Evolutionary conservation across 2,797 vertebrate genomes (phyloP).

Genomic region (Dryobates pubescens): DNA sequence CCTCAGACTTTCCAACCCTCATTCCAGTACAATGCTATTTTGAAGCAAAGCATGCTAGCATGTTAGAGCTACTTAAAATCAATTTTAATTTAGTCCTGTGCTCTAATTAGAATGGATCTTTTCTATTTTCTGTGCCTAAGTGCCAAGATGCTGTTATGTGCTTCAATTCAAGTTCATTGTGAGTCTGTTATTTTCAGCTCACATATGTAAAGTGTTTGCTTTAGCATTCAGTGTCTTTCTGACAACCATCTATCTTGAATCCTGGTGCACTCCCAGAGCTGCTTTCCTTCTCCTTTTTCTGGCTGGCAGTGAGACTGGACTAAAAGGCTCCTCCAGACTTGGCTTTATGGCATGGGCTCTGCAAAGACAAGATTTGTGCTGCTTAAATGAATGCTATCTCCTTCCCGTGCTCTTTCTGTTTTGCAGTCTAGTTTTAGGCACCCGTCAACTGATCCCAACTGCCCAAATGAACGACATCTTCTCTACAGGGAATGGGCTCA

Average conservation of each 20-base stretch:
- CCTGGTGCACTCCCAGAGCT: not conserved
- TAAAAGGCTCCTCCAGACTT: not conserved
- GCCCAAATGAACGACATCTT: constrained; percentile 86
- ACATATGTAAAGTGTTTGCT: not conserved
- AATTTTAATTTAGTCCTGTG: constrained; percentile 10
- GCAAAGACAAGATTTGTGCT: not conserved
- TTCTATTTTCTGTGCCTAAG: not conserved
- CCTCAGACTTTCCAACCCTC: constrained; percentile 7
- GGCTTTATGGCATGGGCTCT: not conserved
- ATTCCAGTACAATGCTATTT: not conserved
- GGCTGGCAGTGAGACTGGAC: not conserved
- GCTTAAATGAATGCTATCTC: not conserved
- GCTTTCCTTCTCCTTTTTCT: not conserved
- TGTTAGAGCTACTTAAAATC: constrained; percentile 25
- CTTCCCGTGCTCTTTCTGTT: not conserved
- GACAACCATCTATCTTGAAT: not conserved
- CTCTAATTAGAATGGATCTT: constrained; percentile 21
- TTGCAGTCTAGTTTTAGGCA: constrained; percentile 85
- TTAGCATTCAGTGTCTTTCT: not conserved
- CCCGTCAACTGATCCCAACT: constrained; percentile 78
- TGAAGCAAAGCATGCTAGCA: constrained; percentile 4
- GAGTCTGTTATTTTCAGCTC: constrained; percentile 33
- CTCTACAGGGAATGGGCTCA: constrained; percentile 92
- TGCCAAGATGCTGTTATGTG: not conserved
- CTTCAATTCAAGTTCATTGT: constrained; percentile 1